These are phyloP conservation scores for Syngnathus scovelli DNA, from an alignment of 2,113 vertebrate genomes.

Conservation along the genomic window DNA sequence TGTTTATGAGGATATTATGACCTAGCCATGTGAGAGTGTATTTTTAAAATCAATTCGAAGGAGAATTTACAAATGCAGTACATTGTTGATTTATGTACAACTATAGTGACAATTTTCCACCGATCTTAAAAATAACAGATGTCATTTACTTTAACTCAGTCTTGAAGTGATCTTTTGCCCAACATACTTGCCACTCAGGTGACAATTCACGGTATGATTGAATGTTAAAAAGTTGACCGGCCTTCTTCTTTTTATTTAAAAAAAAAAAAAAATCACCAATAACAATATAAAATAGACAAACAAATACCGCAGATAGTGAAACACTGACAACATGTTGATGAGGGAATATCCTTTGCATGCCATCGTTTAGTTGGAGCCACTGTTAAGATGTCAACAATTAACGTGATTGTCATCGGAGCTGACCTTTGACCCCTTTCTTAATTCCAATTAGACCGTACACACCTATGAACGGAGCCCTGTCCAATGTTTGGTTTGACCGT, in stretches of 20 bases:
- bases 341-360: too few species aligned
- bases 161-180: not conserved
- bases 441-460: constrained; percentile 78
- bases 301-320: too few species aligned
- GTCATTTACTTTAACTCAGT: not conserved
- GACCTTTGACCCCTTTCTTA: not conserved
- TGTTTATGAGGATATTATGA: constrained; percentile 4
- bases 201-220: too few species aligned
- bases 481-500: constrained; percentile 89
- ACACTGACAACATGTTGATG: too few species aligned
- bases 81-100: not conserved
- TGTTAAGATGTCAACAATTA: not conserved
- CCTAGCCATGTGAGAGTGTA: not conserved
- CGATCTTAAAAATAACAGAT: not conserved
- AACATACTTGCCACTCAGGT: not conserved
- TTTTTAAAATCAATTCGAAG: not conserved
- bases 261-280: too few species aligned
- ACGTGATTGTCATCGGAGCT: not conserved
- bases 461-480: constrained; percentile 75
- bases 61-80: not conserved
- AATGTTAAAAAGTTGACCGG: too few species aligned
- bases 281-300: too few species aligned
- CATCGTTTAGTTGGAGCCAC: not conserved
- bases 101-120: not conserved
- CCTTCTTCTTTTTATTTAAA: too few species aligned